Base-by-base conservation (phyloP, 2,888 invertebrate genomes). In the Chymomyza procnemis region DNA sequence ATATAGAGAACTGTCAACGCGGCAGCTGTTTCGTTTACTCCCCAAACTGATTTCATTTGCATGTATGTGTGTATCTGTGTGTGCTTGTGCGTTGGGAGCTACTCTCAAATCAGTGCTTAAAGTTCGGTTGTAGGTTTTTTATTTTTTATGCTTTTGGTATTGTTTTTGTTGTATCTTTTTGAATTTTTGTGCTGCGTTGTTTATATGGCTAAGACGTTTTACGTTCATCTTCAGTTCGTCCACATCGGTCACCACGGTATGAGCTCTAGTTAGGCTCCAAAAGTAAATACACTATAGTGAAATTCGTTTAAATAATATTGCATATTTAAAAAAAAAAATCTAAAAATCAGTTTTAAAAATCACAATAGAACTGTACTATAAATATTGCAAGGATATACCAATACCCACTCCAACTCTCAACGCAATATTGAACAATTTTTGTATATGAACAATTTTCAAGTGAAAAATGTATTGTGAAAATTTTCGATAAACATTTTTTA, bases 141-240 rank as follows among this genome's bases (percentile, higher is more conserved):
- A 70, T 64, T 52, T 58, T 57, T 67, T 61, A 70, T 65, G 69
- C 67, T 58, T 62, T 62, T 50, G 9, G 50, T 66, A 67, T 63
- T 64, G 22, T 61, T 58, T 50, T 59, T 67, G 65, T 71, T 61
- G 52, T 41, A 21, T 57, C 65, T 73, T 73, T 73, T 64, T 55
- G 26, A 26, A 8, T 59, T 60, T 68, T 68, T 69, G 64, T 72
- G 73, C 78, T 73, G 81, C 79, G 73, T 85, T 85, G 89, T 90
- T 90, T 90, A 90, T 91, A 90, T 90, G 90, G 89, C 89, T 88
- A 90, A 90, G 90, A 88, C 89, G 84, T 67, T 79, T 81, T 80
- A 87, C 87, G 87, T 88, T 89, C 91, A 85, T 90, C 91, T 90
- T 90, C 91, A 90, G 90, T 90, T 90, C 90, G 88, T 90, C 87